Percentiles rank a stretch among this genome's conserved stretches.
phyloP scores from a whole-genome alignment of 2,797 vertebrate species.

The Helicolenus hilgendorfi region DNA sequence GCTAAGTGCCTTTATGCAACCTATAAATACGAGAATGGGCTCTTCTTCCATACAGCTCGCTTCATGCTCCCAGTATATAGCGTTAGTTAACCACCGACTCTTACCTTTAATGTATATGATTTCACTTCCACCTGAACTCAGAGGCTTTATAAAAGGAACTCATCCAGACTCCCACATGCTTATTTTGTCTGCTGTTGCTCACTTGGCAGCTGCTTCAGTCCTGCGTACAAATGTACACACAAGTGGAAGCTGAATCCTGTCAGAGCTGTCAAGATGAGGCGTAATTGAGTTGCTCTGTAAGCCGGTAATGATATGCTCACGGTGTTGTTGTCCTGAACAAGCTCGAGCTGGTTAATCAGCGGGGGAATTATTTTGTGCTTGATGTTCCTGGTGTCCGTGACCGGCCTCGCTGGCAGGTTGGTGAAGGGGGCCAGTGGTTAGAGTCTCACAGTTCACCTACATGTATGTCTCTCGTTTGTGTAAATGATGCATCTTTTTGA shows the following conservation, averaged over 20 bases:
- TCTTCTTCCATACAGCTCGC: not conserved
- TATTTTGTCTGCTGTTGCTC: slow-evolving; percentile 39
- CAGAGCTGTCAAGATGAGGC: slow-evolving; percentile 68
- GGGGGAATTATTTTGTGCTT: slow-evolving; percentile 31
- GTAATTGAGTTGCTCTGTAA: slow-evolving; percentile 61
- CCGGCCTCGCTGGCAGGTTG: not conserved
- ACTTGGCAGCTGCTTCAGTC: slow-evolving; percentile 49
- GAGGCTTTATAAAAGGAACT: slow-evolving; percentile 36
- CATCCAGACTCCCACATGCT: slow-evolving; percentile 40
- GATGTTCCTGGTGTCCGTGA: slow-evolving; percentile 8
- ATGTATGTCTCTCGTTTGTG: not conserved
- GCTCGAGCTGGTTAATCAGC: slow-evolving; percentile 52
- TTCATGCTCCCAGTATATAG: not conserved
- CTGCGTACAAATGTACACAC: slow-evolving; percentile 39
- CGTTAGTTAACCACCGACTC: not conserved
- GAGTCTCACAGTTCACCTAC: not conserved
- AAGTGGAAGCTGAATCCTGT: slow-evolving; percentile 69
- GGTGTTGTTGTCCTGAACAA: slow-evolving; percentile 41
- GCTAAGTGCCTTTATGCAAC: slow-evolving; percentile 34
- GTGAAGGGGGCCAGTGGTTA: not conserved
- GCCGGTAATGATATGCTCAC: slow-evolving; percentile 62
- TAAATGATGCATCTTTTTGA: not conserved
- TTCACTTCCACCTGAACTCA: slow-evolving; percentile 35
- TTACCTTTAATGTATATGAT: not conserved
- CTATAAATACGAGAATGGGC: not conserved